phyloP scores from a whole-genome alignment of 1,140 invertebrate genomes.

The Drosophila athabasca region DNA sequence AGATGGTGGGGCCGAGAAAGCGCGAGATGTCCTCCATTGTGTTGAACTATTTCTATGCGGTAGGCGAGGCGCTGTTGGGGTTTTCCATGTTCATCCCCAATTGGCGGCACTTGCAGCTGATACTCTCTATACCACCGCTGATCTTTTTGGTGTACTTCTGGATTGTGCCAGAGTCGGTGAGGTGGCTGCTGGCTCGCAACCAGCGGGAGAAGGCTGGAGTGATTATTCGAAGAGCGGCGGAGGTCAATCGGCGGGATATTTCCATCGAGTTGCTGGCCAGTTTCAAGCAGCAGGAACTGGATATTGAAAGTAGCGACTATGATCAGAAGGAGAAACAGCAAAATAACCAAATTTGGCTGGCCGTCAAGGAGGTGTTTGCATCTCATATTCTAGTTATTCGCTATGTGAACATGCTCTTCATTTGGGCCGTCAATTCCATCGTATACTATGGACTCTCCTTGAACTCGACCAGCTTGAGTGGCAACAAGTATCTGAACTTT shows the following conservation, averaged over 20 bases:
- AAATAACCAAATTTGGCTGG: slow-evolving; percentile 63
- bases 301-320: slow-evolving; percentile 10
- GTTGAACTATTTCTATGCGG: slow-evolving; percentile 87
- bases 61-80: slow-evolving; percentile 87
- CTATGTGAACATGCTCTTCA: slow-evolving; percentile 84
- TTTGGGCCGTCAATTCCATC: slow-evolving; percentile 88
- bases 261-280: slow-evolving; percentile 83
- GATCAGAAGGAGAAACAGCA: slow-evolving; percentile 21
- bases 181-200: slow-evolving; percentile 86
- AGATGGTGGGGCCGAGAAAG: slow-evolving; percentile 87
- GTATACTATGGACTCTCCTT: slow-evolving; percentile 90
- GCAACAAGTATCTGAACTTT: slow-evolving; percentile 87
- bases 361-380: slow-evolving; percentile 84
- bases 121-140: slow-evolving; percentile 85
- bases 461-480: slow-evolving; percentile 87
- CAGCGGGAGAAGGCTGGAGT: slow-evolving; percentile 84
- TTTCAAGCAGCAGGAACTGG: slow-evolving; percentile 62
- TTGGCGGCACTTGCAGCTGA: slow-evolving; percentile 86
- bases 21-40: slow-evolving; percentile 87
- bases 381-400: slow-evolving; percentile 84
- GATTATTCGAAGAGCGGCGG: slow-evolving; percentile 85
- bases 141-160: slow-evolving; percentile 86
- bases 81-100: slow-evolving; percentile 85
- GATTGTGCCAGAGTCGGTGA: slow-evolving; percentile 87
- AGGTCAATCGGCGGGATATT: slow-evolving; percentile 85